Conservation (phyloP, 2,797 vertebrate genomes). For the Hoplostethus mediterraneus region DNA sequence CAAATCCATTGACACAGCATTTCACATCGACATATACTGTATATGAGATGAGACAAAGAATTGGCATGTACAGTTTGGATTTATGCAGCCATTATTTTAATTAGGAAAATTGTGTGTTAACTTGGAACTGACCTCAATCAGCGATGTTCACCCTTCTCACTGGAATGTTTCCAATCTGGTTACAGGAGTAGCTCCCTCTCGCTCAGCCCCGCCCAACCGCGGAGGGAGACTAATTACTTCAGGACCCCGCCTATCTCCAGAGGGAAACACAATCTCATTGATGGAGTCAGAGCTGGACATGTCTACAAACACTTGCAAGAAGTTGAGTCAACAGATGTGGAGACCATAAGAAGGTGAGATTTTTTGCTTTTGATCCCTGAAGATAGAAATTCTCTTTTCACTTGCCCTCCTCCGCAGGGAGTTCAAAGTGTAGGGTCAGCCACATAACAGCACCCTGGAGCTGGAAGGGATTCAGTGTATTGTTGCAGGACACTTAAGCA, state of each 20-base stretch:
- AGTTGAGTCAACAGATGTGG: conserved; percentile 76
- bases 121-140: not conserved
- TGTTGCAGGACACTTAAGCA: not conserved
- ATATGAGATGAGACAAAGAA: conserved; percentile 31
- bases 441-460: not conserved
- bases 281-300: conserved; percentile 73
- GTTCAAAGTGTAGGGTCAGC: conserved; percentile 35
- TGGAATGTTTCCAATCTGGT: conserved; percentile 27
- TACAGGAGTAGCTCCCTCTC: conserved; percentile 83
- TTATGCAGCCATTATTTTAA: not conserved
- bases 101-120: conserved; percentile 14
- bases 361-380: conserved; percentile 17
- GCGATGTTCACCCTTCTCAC: conserved; percentile 9
- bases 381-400: conserved; percentile 19
- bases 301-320: conserved; percentile 86
- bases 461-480: not conserved
- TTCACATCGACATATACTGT: conserved; percentile 23
- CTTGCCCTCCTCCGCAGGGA: not conserved
- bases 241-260: conserved; percentile 82
- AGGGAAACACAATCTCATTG: conserved; percentile 77
- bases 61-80: conserved; percentile 6
- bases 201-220: conserved; percentile 77
- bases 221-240: conserved; percentile 70
- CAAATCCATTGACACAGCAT: conserved; percentile 14
- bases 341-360: conserved; percentile 79